A percentile compares a stretch with the other conserved stretches of the same genome.
These are phyloP conservation scores for Eupithecia vulgata DNA, from an alignment of 2,888 invertebrate species.

Conservation along the genomic window DNA sequence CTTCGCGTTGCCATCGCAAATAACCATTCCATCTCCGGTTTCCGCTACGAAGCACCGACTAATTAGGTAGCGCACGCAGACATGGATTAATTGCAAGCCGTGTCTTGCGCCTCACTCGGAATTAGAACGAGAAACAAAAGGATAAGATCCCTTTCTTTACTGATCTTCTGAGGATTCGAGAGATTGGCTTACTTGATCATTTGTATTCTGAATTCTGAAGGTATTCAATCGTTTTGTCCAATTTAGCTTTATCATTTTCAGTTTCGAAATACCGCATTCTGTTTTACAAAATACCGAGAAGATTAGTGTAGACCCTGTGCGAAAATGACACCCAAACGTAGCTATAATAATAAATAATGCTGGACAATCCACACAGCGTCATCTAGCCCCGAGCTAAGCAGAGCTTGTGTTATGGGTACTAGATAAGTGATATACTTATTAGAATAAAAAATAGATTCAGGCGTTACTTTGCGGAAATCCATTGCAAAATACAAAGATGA, in stretches of 20 bases:
- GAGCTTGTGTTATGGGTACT: too few relatives aligned
- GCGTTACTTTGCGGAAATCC: too few relatives aligned
- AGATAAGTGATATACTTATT: too few relatives aligned
- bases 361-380: too few relatives aligned
- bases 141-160: conserved; percentile 18
- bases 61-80: conserved; percentile 76
- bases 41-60: conserved; percentile 72
- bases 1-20: conserved; percentile 65
- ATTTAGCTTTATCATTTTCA: neutral
- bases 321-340: neutral
- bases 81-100: conserved; percentile 78
- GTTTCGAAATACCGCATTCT: neutral
- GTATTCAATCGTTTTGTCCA: neutral
- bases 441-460: too few relatives aligned
- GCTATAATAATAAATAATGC: too few relatives aligned
- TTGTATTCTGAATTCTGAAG: neutral
- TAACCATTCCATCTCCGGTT: conserved; percentile 76
- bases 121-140: conserved; percentile 33
- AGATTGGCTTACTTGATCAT: conserved; percentile 6
- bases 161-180: conserved; percentile 12
- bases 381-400: too few relatives aligned
- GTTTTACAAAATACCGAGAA: neutral
- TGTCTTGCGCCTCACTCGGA: conserved; percentile 55
- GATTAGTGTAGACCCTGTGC: neutral
- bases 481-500: too few relatives aligned